Evolutionary conservation across 2,888 invertebrate species (phyloP), one percentile per base, ranked within the genome.

Genomic region (Ptychoptera contaminata): DNA sequence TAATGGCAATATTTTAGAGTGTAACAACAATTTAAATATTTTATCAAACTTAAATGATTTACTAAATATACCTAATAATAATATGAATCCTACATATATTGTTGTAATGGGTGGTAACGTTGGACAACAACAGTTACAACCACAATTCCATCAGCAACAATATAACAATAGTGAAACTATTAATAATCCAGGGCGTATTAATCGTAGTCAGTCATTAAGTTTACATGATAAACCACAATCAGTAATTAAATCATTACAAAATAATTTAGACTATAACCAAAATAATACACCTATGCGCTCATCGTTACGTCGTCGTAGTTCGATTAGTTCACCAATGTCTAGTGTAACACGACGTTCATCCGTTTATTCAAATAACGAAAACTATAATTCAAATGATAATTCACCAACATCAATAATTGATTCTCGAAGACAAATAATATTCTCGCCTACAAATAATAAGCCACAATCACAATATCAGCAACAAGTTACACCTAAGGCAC

Each of bases 161-260:
- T 40, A 46, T 31, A 29, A 37, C 6, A 41, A 43, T 37, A 36
- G 32, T 43, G 47, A 8, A 23, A 8, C 3, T 5, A 23, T 23
- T 5, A 36, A 14, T 12, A 8, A n/a, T 8, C 3, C 12, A n/a
- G 8, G 23, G 7, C 23, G 23, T 23, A 34, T 14, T 31, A 51
- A 53, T 10, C 55, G 58, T 6, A 54, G 57, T n/a, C 55, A 57
- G 40, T 58, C 58, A 1, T 36, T 58, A 15, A 57, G 56, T 4
- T 43, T 54, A 16, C 56, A 54, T 37, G 57, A 57, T 43, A 56
- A 58, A 44, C 50, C 37, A 52, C 35, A 29, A 10, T 30, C 8
- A 11, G 6, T 8, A 15, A 23, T 45, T 8, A n/a, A 35, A 8
- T 30, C 32, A 29, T 35, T 42, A 12, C 30, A 15, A 2, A 30